phyloP scores from a whole-genome alignment of 1,140 invertebrate species.

The Idris sp. region DNA sequence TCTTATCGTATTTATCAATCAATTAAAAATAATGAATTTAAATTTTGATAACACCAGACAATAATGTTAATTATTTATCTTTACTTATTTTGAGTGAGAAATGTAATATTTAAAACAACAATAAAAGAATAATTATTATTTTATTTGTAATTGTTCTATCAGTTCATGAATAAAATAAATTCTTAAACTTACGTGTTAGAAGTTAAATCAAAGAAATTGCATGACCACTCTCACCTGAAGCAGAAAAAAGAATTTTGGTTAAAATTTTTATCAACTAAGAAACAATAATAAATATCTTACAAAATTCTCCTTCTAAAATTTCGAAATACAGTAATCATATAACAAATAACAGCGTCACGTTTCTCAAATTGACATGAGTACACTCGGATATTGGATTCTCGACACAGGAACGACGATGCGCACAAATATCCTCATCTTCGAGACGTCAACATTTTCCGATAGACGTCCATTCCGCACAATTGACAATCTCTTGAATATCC shows the following conservation, averaged over 20 bases:
- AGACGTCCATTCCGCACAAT: constrained; percentile 30
- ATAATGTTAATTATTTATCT: too few relatives aligned
- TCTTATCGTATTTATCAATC: not conserved
- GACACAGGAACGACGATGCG: constrained; percentile 24
- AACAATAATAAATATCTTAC: too few relatives aligned
- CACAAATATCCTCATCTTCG: constrained; percentile 52
- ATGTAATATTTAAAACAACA: too few relatives aligned
- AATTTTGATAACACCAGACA: too few relatives aligned
- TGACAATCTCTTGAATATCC: constrained; percentile 38
- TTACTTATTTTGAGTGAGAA: too few relatives aligned
- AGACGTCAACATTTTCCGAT: constrained; percentile 51
- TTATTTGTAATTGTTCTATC: too few relatives aligned
- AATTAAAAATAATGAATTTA: not conserved
- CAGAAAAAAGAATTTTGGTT: constrained; percentile 7
- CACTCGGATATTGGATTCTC: constrained; percentile 63
- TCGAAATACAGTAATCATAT: constrained; percentile 16
- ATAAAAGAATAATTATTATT: too few relatives aligned
- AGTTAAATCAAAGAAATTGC: too few relatives aligned
- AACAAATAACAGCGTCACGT: constrained; percentile 20
- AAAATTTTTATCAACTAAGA: too few relatives aligned
- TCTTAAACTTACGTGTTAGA: too few relatives aligned
- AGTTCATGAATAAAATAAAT: too few relatives aligned
- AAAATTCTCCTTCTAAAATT: too few relatives aligned
- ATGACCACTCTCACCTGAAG: constrained; percentile 13
- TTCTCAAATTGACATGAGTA: constrained; percentile 49